Percentiles rank a stretch among this genome's conserved stretches.
Conservation (phyloP, 2,797 vertebrate genomes). For the Cottoperca gobio region DNA sequence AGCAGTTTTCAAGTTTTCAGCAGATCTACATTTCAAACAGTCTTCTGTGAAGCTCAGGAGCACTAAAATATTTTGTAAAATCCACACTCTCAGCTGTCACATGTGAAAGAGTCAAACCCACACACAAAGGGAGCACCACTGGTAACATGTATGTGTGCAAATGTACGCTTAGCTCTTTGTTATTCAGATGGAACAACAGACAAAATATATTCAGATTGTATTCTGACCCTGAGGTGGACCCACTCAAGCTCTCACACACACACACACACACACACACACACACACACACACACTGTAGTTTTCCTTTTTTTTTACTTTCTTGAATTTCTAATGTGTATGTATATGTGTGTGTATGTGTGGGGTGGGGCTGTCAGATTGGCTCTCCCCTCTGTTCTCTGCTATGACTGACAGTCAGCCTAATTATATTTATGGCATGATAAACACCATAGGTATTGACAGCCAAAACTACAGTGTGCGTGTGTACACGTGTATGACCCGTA, state of each 20-base stretch:
- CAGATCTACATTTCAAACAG: constrained; percentile 65
- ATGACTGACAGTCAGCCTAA: constrained; percentile 78
- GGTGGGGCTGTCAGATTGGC: constrained; percentile 40
- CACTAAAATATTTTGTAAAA: constrained; percentile 54
- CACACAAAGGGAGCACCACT: constrained; percentile 21
- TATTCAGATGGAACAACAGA: constrained; percentile 79
- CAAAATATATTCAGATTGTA: constrained; percentile 81
- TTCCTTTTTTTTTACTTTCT: constrained; percentile 33
- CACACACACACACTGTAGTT: constrained; percentile 48
- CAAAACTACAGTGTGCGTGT: constrained; percentile 31
- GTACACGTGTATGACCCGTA: not conserved
- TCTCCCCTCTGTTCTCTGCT: constrained; percentile 36
- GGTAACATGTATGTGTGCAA: constrained; percentile 49
- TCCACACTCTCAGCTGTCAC: constrained; percentile 47
- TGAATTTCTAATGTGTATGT: constrained; percentile 32
- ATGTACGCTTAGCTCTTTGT: constrained; percentile 70
- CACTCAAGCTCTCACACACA: constrained; percentile 55
- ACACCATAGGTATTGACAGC: constrained; percentile 77
- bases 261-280: constrained; percentile 19
- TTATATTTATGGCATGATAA: constrained; percentile 79
- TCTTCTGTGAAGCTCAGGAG: constrained; percentile 23
- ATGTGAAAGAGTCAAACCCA: constrained; percentile 43
- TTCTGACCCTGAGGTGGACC: constrained; percentile 79
- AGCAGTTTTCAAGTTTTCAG: constrained; percentile 19
- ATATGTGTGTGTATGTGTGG: constrained; percentile 16